Conservation (phyloP, 2,888 invertebrate genomes). For the Aelia acuminata region DNA sequence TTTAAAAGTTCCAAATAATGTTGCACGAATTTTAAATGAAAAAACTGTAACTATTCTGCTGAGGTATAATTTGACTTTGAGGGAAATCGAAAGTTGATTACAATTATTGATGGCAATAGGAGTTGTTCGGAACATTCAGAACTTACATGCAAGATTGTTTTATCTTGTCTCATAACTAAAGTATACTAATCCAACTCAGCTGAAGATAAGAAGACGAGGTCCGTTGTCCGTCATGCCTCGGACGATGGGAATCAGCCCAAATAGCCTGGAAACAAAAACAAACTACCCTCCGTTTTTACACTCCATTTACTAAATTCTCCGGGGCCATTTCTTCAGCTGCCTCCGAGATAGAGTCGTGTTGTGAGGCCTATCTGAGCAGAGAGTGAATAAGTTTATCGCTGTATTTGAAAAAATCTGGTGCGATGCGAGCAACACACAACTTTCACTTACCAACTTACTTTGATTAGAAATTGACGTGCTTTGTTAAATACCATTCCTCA, state of each 20-base stretch:
- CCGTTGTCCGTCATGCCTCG: neutral
- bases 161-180: too few relatives aligned
- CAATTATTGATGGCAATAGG: too few relatives aligned
- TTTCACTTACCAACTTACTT: too few relatives aligned
- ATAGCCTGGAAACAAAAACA: constrained; percentile 30
- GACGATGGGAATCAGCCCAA: constrained; percentile 22
- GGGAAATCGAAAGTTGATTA: too few relatives aligned
- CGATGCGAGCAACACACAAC: too few relatives aligned
- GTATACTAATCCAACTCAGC: neutral
- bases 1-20: neutral
- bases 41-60: too few relatives aligned
- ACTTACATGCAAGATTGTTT: too few relatives aligned
- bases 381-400: neutral
- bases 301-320: constrained; percentile 9
- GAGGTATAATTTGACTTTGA: too few relatives aligned
- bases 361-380: neutral
- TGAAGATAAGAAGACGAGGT: neutral
- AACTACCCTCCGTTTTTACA: constrained; percentile 33
- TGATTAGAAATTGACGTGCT: too few relatives aligned
- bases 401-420: too few relatives aligned
- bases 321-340: constrained; percentile 15
- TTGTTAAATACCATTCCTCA: too few relatives aligned
- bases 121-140: too few relatives aligned
- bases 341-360: constrained; percentile 22
- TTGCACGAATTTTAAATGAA: neutral